Evolutionary conservation across 2,888 invertebrate genomes (phyloP).

Genomic region (Stenurella melanura): DNA sequence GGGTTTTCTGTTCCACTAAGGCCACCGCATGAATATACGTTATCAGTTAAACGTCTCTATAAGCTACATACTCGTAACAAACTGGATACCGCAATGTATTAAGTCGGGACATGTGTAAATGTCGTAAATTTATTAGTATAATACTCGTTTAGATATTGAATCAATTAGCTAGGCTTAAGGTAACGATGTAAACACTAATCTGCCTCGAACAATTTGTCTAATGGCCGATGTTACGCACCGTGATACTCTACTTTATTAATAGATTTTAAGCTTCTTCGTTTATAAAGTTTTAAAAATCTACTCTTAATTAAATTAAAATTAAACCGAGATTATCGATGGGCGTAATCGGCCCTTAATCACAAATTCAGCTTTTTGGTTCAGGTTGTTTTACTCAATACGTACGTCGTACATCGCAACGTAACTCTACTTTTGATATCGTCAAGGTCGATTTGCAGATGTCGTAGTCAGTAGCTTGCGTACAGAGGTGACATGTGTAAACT

Average conservation of each 20-base stretch:
- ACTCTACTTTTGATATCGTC: constrained; percentile 51
- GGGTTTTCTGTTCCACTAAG: not conserved
- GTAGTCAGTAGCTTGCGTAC: constrained; percentile 4
- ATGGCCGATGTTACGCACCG: not conserved
- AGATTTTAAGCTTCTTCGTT: not conserved
- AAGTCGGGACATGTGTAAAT: constrained; percentile 8
- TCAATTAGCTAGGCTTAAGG: constrained; percentile 28
- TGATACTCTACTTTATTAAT: not conserved
- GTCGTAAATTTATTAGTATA: constrained; percentile 16
- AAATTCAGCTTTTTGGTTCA: constrained; percentile 59
- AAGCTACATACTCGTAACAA: constrained; percentile 15
- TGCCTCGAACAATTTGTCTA: constrained; percentile 43
- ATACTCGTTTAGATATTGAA: constrained; percentile 35
- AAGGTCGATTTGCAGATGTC: constrained; percentile 33
- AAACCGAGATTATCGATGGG: not conserved
- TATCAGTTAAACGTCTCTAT: not conserved
- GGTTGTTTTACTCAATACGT: constrained; percentile 55
- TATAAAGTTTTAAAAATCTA: not conserved
- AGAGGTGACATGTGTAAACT: not conserved
- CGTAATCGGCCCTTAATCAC: not conserved
- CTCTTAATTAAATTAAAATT: too few species aligned
- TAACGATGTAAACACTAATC: constrained; percentile 27
- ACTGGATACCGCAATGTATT: constrained; percentile 32
- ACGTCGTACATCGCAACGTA: constrained; percentile 42
- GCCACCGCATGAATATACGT: not conserved